A percentile compares a stretch with the other conserved stretches of the same genome.
phyloP scores from a whole-genome alignment of 1,140 invertebrate species.

The Habropoda laboriosa region DNA sequence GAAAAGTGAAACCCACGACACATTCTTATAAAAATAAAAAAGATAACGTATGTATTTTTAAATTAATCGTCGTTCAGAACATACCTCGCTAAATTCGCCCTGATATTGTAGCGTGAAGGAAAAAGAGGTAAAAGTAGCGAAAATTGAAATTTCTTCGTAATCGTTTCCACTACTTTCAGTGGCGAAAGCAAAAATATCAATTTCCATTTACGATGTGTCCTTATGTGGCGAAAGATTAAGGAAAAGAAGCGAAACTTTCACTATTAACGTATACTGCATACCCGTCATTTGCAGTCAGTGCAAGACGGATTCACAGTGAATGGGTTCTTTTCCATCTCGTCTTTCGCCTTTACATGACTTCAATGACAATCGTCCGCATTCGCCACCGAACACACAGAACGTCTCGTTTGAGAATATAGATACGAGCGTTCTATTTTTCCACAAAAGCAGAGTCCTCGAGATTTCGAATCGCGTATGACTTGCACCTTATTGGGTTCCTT shows the following conservation, averaged over 20 bases:
- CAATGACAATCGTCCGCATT: slow-evolving; percentile 48
- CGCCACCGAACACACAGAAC: slow-evolving; percentile 57
- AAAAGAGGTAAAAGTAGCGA: not conserved
- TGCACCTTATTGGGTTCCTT: not conserved
- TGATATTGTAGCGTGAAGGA: too few species aligned
- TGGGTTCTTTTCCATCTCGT: slow-evolving; percentile 34
- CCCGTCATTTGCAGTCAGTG: slow-evolving; percentile 50
- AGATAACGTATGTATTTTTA: too few species aligned
- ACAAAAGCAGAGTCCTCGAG: not conserved
- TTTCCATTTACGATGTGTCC: slow-evolving; percentile 13
- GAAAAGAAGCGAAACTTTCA: slow-evolving; percentile 41
- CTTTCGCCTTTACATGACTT: slow-evolving; percentile 40
- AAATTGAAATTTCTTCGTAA: not conserved
- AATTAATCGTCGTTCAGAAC: too few species aligned
- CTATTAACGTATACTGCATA: slow-evolving; percentile 11
- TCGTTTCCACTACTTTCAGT: not conserved
- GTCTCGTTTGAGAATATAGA: slow-evolving; percentile 65
- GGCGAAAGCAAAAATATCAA: not conserved
- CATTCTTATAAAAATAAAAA: too few species aligned
- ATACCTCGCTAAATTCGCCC: too few species aligned
- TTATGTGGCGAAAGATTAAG: not conserved
- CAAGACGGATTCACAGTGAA: slow-evolving; percentile 29
- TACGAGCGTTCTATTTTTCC: slow-evolving; percentile 31
- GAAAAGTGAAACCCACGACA: too few species aligned
- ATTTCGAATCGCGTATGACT: not conserved